Percentiles rank a stretch among this genome's conserved stretches.
phyloP scores from a whole-genome alignment of 2,888 invertebrate species.

The Diaperis boleti region DNA sequence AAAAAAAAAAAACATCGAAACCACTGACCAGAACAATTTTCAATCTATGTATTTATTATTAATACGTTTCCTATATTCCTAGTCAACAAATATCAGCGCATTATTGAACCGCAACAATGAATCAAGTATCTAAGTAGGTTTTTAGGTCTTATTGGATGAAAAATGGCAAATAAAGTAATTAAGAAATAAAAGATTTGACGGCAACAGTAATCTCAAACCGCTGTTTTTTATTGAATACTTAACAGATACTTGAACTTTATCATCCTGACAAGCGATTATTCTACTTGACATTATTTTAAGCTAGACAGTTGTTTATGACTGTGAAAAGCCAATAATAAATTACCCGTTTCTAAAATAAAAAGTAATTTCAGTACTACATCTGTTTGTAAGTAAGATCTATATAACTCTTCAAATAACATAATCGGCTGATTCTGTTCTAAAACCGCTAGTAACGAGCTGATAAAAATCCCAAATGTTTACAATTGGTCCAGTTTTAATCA shows the following conservation, averaged over 20 bases:
- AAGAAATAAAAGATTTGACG: neutral
- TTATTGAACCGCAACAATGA: neutral
- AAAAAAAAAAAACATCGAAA: no score
- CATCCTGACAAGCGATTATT: conserved; percentile 12
- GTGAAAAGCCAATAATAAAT: conserved; percentile 18
- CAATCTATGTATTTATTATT: no score
- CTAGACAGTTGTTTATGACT: conserved; percentile 32
- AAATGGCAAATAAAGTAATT: conserved; percentile 1
- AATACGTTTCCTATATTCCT: neutral
- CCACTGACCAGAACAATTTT: no score
- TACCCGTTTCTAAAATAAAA: conserved; percentile 18
- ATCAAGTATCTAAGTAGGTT: neutral
- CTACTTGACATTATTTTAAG: conserved; percentile 28
- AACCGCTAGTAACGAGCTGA: no score
- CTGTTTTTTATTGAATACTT: conserved; percentile 19
- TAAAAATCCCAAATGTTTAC: no score
- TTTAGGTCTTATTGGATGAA: conserved; percentile 1
- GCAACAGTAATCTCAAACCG: neutral
- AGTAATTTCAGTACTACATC: neutral
- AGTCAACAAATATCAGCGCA: neutral
- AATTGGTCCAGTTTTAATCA: no score
- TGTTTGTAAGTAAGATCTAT: no score
- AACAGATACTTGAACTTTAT: conserved; percentile 31
- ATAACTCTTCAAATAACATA: no score
- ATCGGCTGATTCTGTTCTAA: no score